Conservation (phyloP, 1,140 invertebrate genomes). For the Cydia pomonella region DNA sequence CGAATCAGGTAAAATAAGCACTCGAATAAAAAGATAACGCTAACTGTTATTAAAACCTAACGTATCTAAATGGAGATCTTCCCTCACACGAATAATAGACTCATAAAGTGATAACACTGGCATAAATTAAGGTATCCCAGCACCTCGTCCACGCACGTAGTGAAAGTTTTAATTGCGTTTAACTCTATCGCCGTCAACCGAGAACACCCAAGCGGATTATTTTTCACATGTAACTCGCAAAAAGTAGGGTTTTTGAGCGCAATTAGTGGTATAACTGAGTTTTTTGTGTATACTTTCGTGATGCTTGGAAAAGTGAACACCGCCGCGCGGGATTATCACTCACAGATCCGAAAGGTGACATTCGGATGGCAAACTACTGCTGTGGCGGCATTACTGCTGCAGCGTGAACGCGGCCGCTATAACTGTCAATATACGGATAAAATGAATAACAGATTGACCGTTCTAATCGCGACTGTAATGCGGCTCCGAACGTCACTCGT, state of each 20-base stretch:
- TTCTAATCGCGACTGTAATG: too few species aligned
- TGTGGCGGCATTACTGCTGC: too few species aligned
- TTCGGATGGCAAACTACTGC: too few species aligned
- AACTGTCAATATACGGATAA: too few species aligned
- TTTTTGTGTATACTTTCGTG: neutral
- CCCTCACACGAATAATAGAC: constrained; percentile 77
- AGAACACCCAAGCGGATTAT: constrained; percentile 36
- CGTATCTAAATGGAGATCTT: constrained; percentile 61
- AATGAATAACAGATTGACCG: too few species aligned
- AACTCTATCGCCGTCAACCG: constrained; percentile 74
- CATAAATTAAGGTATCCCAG: constrained; percentile 75
- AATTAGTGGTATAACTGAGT: constrained; percentile 11
- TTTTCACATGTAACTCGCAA: constrained; percentile 4
- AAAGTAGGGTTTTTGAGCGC: constrained; percentile 4
- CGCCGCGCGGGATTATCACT: neutral
- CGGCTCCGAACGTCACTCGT: too few species aligned
- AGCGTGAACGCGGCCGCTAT: too few species aligned
- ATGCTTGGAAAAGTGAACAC: neutral
- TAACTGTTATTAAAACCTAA: constrained; percentile 49
- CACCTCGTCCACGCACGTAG: constrained; percentile 76
- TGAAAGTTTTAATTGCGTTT: constrained; percentile 80
- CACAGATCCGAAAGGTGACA: too few species aligned
- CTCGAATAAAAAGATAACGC: constrained; percentile 34
- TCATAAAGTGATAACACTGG: constrained; percentile 74
- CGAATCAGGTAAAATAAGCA: neutral